Percentiles rank a stretch among this genome's conserved stretches.
Conservation (phyloP, 2,888 invertebrate species). For the Priocnemis perturbator region DNA sequence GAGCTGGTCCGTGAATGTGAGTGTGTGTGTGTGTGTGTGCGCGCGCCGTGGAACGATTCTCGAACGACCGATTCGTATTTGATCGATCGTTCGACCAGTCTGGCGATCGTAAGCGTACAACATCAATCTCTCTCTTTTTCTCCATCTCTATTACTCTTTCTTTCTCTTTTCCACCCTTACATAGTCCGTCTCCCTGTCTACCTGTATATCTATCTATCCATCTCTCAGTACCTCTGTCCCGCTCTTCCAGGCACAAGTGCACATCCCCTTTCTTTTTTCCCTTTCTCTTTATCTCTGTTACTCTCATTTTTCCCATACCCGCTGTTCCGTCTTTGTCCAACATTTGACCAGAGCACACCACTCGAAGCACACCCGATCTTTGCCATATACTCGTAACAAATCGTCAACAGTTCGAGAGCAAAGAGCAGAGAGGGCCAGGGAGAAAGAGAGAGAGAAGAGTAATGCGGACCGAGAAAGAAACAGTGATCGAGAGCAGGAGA, state of each 20-base stretch:
- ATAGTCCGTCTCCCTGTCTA: neutral
- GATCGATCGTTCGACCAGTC: conserved; percentile 53
- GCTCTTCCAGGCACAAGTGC: neutral
- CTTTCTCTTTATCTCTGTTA: neutral
- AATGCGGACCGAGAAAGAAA: too few relatives aligned
- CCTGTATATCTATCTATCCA: too few relatives aligned
- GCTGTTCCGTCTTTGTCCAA: conserved; percentile 22
- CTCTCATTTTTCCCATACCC: neutral
- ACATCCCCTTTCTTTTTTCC: too few relatives aligned
- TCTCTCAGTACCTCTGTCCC: too few relatives aligned
- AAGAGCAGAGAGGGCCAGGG: neutral
- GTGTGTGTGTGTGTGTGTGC: too few relatives aligned
- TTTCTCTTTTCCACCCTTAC: neutral
- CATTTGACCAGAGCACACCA: conserved; percentile 37
- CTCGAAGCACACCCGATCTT: conserved; percentile 53
- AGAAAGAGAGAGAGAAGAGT: conserved; percentile 5
- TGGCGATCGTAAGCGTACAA: conserved; percentile 44
- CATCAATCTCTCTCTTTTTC: conserved; percentile 33
- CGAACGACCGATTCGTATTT: conserved; percentile 54
- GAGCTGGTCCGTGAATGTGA: too few relatives aligned
- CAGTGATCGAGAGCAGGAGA: too few relatives aligned
- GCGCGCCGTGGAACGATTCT: conserved; percentile 36
- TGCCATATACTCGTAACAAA: conserved; percentile 61
- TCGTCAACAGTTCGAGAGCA: conserved; percentile 41
- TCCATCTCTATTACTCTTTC: conserved; percentile 13